Evolutionary conservation across 1,140 invertebrate genomes (phyloP).

Genomic region (Scaptomyza hsui): DNA sequence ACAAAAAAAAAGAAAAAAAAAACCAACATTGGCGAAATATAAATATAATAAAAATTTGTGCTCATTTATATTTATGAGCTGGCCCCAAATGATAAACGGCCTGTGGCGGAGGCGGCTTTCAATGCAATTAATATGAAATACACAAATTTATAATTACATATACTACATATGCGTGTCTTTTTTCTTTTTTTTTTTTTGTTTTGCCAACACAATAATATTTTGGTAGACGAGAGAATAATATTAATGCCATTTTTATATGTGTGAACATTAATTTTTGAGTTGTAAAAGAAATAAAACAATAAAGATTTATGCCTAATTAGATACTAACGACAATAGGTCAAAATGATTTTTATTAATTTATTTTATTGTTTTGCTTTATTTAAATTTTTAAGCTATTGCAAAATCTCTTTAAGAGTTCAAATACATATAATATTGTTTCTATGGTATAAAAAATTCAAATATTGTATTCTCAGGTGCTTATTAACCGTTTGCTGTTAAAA

Average conservation of each 20-base stretch:
- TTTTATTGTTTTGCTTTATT: no score
- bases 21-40: conserved; percentile 1
- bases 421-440: no score
- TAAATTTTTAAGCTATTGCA: no score
- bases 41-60: conserved; percentile 36
- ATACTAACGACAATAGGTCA: neutral
- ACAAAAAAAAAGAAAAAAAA: conserved; percentile 13
- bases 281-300: no score
- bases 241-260: neutral
- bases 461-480: no score
- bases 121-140: conserved; percentile 77
- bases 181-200: conserved; percentile 14
- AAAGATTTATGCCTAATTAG: neutral
- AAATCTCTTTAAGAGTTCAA: no score
- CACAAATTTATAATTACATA: conserved; percentile 76
- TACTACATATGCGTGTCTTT: conserved; percentile 1
- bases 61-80: conserved; percentile 80
- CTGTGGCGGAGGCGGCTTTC: conserved; percentile 49
- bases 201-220: conserved; percentile 40
- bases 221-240: conserved; percentile 2
- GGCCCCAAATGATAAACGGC: conserved; percentile 59
- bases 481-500: no score
- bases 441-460: no score
- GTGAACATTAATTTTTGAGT: no score
- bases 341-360: no score